Conservation (phyloP, 2,888 invertebrate genomes). For the Phyllotreta striolata region DNA sequence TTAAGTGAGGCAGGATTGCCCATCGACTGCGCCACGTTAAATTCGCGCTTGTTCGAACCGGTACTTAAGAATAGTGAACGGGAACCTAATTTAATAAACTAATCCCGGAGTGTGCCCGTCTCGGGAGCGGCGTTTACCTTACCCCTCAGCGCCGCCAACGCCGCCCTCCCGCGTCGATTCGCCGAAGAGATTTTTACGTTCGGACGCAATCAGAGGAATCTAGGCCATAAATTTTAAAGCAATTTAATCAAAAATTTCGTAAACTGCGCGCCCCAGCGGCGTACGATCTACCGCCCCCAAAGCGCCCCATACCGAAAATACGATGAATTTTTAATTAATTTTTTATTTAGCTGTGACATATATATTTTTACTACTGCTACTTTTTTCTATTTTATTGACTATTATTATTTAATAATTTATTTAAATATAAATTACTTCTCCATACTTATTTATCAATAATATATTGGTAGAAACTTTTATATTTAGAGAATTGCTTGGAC, state of each 20-base stretch:
- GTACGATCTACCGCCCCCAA: slow-evolving; percentile 4
- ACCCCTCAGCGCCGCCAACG: slow-evolving; percentile 16
- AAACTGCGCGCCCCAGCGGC: slow-evolving; percentile 30
- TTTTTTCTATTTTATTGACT: no score
- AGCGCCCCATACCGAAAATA: background rate
- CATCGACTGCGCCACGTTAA: background rate
- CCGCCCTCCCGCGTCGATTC: slow-evolving; percentile 34
- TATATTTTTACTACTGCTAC: no score
- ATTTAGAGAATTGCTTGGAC: no score
- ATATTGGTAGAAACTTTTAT: no score
- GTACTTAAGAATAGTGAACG: slow-evolving; percentile 34
- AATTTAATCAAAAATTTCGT: slow-evolving; percentile 57
- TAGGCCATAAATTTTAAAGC: slow-evolving; percentile 55
- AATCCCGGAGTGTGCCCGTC: slow-evolving; percentile 41
- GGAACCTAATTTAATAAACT: slow-evolving; percentile 42
- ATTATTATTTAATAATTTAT: no score
- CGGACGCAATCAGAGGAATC: slow-evolving; percentile 48
- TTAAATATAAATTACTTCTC: no score
- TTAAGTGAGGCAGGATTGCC: background rate
- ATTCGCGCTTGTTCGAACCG: slow-evolving; percentile 11
- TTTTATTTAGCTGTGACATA: no score
- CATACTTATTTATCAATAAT: no score
- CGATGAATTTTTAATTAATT: no score
- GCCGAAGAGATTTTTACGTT: slow-evolving; percentile 40
- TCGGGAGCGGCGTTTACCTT: slow-evolving; percentile 31